These are phyloP conservation scores for Halcyon badia DNA, from an alignment of 2,797 vertebrate genomes.

Conservation along the genomic window DNA sequence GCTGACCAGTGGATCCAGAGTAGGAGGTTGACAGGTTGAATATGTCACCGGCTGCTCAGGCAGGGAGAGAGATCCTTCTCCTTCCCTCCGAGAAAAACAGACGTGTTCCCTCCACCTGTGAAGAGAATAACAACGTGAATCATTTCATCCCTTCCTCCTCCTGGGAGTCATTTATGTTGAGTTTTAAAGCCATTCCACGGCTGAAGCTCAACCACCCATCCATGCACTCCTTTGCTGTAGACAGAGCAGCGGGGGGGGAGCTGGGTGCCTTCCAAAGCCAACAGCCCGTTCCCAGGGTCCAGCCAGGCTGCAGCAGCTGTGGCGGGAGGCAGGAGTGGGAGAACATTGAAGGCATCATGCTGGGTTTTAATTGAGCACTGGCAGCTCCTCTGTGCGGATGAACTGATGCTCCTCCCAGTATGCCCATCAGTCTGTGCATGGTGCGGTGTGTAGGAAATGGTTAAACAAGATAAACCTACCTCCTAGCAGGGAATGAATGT, in stretches of 20 bases:
- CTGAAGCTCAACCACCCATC: not conserved
- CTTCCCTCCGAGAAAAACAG: not conserved
- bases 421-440: rapidly evolving
- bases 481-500: not conserved
- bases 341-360: not conserved
- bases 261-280: not conserved
- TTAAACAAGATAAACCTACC: not conserved
- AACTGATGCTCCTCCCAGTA: not conserved
- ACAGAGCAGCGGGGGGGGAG: not conserved
- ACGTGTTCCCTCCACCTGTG: not conserved
- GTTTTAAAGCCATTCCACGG: not conserved
- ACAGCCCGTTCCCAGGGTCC: not conserved
- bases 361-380: not conserved
- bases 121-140: not conserved
- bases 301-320: not conserved
- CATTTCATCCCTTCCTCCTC: not conserved
- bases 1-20: not conserved
- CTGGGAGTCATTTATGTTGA: not conserved
- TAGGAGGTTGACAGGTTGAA: not conserved
- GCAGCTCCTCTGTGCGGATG: not conserved
- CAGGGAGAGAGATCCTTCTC: not conserved
- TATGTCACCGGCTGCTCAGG: not conserved
- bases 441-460: not conserved
- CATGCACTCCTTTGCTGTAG: not conserved
- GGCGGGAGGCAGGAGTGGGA: rapidly evolving